Percentiles rank a stretch among this genome's conserved stretches.
phyloP scores from a whole-genome alignment of 1,140 invertebrate genomes.

The Apis mellifera region Amel_HAv3.1 CM009931.2:21107001-21107500 shows the following conservation, averaged over 20 bases:
- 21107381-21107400: too few relatives aligned
- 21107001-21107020: neutral
- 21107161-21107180: constrained; percentile 14
- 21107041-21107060: too few relatives aligned
- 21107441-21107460: too few relatives aligned
- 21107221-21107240: constrained; percentile 55
- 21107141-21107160: constrained; percentile 14
- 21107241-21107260: constrained; percentile 30
- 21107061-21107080: neutral
- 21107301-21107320: constrained; percentile 51
- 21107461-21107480: too few relatives aligned
- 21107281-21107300: constrained; percentile 38
- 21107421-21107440: too few relatives aligned
- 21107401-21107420: too few relatives aligned
- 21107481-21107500: too few relatives aligned
- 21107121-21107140: neutral
- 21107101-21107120: neutral
- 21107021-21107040: neutral
- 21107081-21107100: neutral
- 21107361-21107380: neutral
- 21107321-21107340: constrained; percentile 55
- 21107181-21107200: constrained; percentile 43
- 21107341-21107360: constrained; percentile 6
- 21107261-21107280: constrained; percentile 51
- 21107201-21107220: constrained; percentile 14